Conservation (phyloP, 2,888 invertebrate species). For the Abrostola triplasia region DNA sequence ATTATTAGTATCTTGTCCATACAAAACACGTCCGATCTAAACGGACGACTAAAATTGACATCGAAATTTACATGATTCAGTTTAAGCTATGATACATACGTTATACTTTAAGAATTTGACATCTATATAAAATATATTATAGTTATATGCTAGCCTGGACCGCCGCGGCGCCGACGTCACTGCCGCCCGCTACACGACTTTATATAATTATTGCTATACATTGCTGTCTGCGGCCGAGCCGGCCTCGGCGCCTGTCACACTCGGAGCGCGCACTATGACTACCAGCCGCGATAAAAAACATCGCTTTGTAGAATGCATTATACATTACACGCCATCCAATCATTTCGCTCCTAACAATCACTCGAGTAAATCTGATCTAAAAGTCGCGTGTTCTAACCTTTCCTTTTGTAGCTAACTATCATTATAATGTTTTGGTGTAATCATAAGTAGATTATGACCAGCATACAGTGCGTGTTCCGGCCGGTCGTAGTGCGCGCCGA, state of each 20-base stretch:
- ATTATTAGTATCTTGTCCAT: conserved; percentile 65
- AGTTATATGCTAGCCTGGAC: conserved; percentile 58
- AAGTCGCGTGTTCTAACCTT: too few relatives aligned
- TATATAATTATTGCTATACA: conserved; percentile 43
- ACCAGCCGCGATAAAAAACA: not conserved
- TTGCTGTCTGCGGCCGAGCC: conserved; percentile 21
- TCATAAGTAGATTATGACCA: too few relatives aligned
- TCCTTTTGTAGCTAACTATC: too few relatives aligned
- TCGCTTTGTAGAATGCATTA: too few relatives aligned
- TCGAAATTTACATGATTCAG: conserved; percentile 84
- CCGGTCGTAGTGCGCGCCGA: not conserved
- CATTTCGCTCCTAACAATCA: not conserved
- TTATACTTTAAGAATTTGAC: conserved; percentile 80
- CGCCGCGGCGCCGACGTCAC: conserved; percentile 13
- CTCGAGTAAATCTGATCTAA: too few relatives aligned
- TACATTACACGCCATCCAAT: not conserved
- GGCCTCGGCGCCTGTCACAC: conserved; percentile 11
- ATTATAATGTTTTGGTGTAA: too few relatives aligned
- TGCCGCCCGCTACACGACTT: conserved; percentile 5
- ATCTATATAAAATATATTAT: conserved; percentile 85
- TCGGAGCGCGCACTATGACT: conserved; percentile 5
- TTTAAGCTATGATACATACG: conserved; percentile 84
- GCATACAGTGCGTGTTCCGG: not conserved
- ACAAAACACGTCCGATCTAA: conserved; percentile 77
- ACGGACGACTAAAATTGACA: conserved; percentile 85